A percentile compares a stretch with the other conserved stretches of the same genome.
Evolutionary conservation across 2,113 vertebrate genomes (phyloP).

Genomic region (Hippocampus zosterae): DNA sequence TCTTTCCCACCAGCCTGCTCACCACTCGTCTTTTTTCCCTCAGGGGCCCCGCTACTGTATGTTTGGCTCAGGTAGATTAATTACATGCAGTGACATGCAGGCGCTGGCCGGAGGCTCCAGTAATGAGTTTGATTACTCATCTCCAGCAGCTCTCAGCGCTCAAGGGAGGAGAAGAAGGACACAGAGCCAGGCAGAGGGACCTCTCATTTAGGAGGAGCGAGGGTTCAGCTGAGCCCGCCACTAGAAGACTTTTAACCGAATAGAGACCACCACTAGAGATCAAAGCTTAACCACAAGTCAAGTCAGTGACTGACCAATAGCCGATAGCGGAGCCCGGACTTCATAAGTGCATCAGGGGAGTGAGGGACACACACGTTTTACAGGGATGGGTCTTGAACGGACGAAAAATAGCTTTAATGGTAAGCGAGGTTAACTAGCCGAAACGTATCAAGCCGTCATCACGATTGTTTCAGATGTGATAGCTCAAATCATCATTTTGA

Average conservation of each 20-base stretch:
- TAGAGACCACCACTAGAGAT: conserved; percentile 17
- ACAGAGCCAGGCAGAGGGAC: conserved; percentile 38
- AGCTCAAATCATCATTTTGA: too few relatives aligned
- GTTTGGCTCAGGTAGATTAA: conserved; percentile 69
- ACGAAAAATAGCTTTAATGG: neutral
- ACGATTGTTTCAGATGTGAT: too few relatives aligned
- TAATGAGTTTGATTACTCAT: conserved; percentile 75
- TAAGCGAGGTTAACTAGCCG: too few relatives aligned
- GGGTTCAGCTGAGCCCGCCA: conserved; percentile 12
- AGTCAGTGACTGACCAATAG: conserved; percentile 8
- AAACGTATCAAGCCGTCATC: too few relatives aligned
- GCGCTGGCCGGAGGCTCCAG: conserved; percentile 61
- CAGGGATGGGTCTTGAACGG: neutral
- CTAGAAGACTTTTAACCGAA: conserved; percentile 13
- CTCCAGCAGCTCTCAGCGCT: conserved; percentile 55
- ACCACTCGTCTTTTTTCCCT: conserved; percentile 11
- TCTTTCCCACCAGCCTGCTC: neutral
- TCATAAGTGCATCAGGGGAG: neutral
- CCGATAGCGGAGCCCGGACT: conserved; percentile 2
- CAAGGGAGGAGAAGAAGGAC: conserved; percentile 49
- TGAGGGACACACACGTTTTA: neutral
- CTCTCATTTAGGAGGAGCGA: conserved; percentile 16
- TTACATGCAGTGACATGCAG: conserved; percentile 64
- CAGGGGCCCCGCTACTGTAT: conserved; percentile 25
- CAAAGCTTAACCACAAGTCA: conserved; percentile 2